Evolutionary conservation across 2,888 invertebrate species (phyloP), one percentile per base, ranked within the genome.

Genomic region (Scaptomyza parva): DNA sequence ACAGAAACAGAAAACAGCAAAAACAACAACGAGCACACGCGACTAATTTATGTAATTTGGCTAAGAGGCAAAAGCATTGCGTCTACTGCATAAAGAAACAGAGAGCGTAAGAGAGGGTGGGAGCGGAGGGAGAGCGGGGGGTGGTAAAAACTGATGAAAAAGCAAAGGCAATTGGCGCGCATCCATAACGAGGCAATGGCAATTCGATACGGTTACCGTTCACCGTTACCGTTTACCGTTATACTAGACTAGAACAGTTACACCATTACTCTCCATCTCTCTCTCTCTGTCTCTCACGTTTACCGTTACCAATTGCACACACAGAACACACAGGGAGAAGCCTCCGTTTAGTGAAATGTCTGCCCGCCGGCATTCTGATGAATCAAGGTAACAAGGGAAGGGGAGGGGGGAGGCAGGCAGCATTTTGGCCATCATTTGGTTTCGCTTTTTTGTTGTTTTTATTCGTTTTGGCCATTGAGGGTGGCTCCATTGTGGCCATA

Each of bases 21-120:
- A 50, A 50, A 9, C n/a, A 33, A 22, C 20, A 39, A 37, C 50
- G 39, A 33, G 47, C 17, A 44, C 57, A 58, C 62, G 72, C 76
- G 68, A 84, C 73, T 85, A 85, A 85, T 84, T 85, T 86, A 86
- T 86, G 84, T 84, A 84, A 84, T 86, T 85, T 85, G 73, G 86
- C 84, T 85, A 82, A 79, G 82, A 82, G 83, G 83, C 70, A 57
- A 71, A 82, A 77, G 26, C 61, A 48, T 58, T 70, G 73, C 73
- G 60, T 61, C 71, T 82, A 67, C 44, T 17, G 47, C 47, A 53
- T 14, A 22, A n/a, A 1, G 5, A 12, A 18, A 8, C 9, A 11
- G 5, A 18, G 5, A 2, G n/a, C n/a, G n/a, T n/a, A n/a, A n/a
- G 39, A 8, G 17, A 7, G 17, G 12, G 26, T 8, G 44, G 4